A percentile compares a stretch with the other conserved stretches of the same genome.
These are phyloP conservation scores for Pelobates fuscus DNA, from an alignment of 2,113 vertebrate species.

Conservation along the genomic window DNA sequence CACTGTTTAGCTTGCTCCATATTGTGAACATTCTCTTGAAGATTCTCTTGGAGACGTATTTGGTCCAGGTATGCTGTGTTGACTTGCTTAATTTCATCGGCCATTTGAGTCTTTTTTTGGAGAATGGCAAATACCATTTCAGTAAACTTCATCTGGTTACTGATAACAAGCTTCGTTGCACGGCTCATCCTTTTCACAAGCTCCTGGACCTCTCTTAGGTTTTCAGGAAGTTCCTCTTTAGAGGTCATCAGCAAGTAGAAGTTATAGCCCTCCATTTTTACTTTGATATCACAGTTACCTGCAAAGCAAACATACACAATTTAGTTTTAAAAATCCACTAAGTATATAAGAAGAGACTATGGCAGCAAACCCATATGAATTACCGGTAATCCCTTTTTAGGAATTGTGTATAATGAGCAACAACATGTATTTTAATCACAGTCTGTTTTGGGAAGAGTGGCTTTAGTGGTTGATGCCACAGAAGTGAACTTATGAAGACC, in stretches of 20 bases:
- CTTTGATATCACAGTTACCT: constrained; percentile 57
- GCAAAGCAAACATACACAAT: constrained; percentile 45
- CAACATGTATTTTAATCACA: too few species aligned
- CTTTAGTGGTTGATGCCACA: too few species aligned
- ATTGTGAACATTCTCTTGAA: constrained; percentile 65
- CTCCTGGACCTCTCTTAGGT: constrained; percentile 59
- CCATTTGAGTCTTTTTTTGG: constrained; percentile 58
- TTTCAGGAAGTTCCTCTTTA: constrained; percentile 51
- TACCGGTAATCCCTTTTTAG: too few species aligned
- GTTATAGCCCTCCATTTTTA: constrained; percentile 65
- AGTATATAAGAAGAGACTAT: not conserved
- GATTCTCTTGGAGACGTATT: constrained; percentile 56
- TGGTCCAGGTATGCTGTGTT: constrained; percentile 62
- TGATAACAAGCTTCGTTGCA: constrained; percentile 58
- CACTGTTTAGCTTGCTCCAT: constrained; percentile 62
- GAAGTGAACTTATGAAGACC: too few species aligned
- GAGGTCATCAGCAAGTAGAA: constrained; percentile 64
- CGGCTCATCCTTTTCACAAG: constrained; percentile 59
- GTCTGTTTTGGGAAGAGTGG: too few species aligned
- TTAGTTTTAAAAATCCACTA: not conserved
- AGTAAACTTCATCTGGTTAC: constrained; percentile 54
- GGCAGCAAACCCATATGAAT: too few species aligned
- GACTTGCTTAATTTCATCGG: constrained; percentile 43
- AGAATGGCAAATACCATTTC: constrained; percentile 62
- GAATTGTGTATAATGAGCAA: too few species aligned